Base-by-base conservation (phyloP, 2,113 vertebrate species). In the Phyllopteryx taeniolatus region DNA sequence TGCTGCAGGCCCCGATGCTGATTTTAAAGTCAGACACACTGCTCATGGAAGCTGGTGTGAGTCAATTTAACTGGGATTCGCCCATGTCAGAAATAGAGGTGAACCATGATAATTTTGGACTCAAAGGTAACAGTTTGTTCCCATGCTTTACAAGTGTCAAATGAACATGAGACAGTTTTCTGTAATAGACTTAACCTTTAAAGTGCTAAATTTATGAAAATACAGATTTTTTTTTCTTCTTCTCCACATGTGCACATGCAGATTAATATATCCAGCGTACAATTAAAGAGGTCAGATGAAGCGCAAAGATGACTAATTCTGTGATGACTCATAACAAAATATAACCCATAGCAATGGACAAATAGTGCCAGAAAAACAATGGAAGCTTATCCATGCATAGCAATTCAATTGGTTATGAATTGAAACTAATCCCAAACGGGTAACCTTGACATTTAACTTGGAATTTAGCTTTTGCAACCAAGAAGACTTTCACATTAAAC, bases 21-120 rank as follows among this genome's bases (percentile, higher is more conserved):
- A 86, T 81, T 27, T 86, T 82, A 73, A 72, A 65, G 72, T 61
- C 75, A 85, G 79, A 51, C 76, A 83, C 72, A 77, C 70, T 82
- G 84, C 85, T 84, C 44, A 66, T 46, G 13, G 84, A 85, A 80
- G 63, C 68, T 73, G 79, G 13, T 66, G 43, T 17, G 43, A 66
- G 3, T 31, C n/a, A 27, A 14, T 54, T 8, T 54, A 54, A n/a
- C 20, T 22, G 53, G 2, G n/a, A 8, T 54, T 54, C 20, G 3
- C 20, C 53, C 2, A 11, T 46, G 44, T 46, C 44, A 46, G 44
- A 46, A 46, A 46, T 13, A 2, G 44, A 46, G 44, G 44, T 46
- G 2, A 46, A 46, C 35, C 35, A 6, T 39, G 35, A 39, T 5
- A 3, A 5, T 39, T 39, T 39, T 6, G 15, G 15, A 51, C 14